Evolutionary conservation across 2,888 invertebrate species (phyloP), one percentile per base, ranked within the genome.

Genomic region (Sericinus montela): DNA sequence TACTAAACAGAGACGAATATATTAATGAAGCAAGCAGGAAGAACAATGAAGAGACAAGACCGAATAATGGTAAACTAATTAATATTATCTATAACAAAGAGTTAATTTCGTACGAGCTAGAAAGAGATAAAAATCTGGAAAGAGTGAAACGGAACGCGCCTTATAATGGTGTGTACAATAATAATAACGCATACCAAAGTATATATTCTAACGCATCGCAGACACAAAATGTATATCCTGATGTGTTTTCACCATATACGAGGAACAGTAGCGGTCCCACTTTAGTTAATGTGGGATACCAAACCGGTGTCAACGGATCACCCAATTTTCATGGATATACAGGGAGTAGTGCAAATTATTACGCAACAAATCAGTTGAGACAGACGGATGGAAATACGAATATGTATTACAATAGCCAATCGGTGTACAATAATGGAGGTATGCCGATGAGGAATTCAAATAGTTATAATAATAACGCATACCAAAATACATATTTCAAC

Each of bases 131-230:
- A 25, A 25, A 25, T 25, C 1, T 25, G 6, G 25, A 8, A 25
- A n/a, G 32, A 5, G 25, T 9, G 43, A 46, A 46, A 9, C 34
- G 46, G 6, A 28, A 46, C 11, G 34, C 38, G 1, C n/a, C 39
- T 7, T 46, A 39, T 14, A 30, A 14, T 8, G 25, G 25, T 7
- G 1, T 25, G 25, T 25, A 4, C 7, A 2, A 25, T 8, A 25
- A 25, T 10, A 30, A 32, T 32, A 6, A 32, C 32, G 7, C 25
- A 4, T 1, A 32, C 4, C 5, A 32, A 5, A 11, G 7, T 32
- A 32, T 11, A 5, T 32, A 32, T 32, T 11, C 32, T 11, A 11
- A 19, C 19, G 19, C 19, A 19, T 19, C 19, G n/a, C n/a, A n/a
- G 11, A 28, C 14, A 3, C 34, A n/a, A 28, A 35, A 3, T n/a